Base-by-base conservation (phyloP, 2,888 invertebrate genomes). In the Dynastes tityus region DNA sequence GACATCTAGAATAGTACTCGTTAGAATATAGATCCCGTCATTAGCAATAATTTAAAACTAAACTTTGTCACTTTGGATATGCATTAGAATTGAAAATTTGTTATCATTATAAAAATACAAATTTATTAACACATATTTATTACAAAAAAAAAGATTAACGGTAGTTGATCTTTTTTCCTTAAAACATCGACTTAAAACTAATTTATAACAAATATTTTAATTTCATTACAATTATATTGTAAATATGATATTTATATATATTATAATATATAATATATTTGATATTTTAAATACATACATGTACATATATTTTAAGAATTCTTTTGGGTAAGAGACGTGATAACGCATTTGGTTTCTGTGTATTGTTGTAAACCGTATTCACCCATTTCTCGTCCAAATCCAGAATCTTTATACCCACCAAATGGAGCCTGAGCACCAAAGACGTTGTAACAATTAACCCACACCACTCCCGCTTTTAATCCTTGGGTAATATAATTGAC, bases 351-450 rank as follows among this genome's bases (percentile, higher is more conserved):
- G 1, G 98, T 95, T 90, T 99, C 99, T 0, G 97, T 96, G 89
- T 99, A 99, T 84, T 96, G 96, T 82, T 94, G 90, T 80, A 99
- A 91, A 32, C 97, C 99, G 88, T 99, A 98, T 86, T 97, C 96
- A 64, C 98, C 96, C 87, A 97, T 93, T 90, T 99, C 99, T 78
- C 99, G 93, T 0, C 99, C 99, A 85, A 96, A 92, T 2, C 99
- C 99, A 0, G 98, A 98, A 92, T 96, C 95, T 90, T 98, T 98
- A 91, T 92, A 99, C 0, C 99, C 99, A 70, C 99, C 99, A 90
- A 99, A 99, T 0, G 99, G 99, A 27, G 95, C 92, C 86, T 97
- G 96, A 40, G 95, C 91, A 16, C 92, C 91, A 84, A 97, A 92
- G 0, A 93, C 93, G 89, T 99, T 97, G 90, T 98, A 99, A 83